Conservation (phyloP, 2,797 vertebrate species). For the Peromyscus aztecus region DNA sequence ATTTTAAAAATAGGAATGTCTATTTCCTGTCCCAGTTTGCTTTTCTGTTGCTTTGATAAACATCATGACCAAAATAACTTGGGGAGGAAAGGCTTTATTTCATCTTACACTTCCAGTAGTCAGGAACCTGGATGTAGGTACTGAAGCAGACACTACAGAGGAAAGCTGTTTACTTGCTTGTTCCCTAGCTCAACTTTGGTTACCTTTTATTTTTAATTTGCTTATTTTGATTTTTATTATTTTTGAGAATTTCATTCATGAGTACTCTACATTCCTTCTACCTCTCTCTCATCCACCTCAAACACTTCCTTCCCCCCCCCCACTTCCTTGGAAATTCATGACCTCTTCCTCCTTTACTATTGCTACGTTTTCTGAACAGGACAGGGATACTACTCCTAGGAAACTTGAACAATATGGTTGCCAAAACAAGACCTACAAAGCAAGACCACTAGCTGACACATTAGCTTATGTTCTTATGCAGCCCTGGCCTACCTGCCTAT, state of each 20-base stretch:
- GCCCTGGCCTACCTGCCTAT: accelerated
- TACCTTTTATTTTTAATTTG: neutral
- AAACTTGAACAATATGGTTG: no score
- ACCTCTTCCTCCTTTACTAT: neutral
- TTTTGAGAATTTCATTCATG: neutral
- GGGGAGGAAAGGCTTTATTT: neutral
- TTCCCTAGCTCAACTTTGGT: neutral
- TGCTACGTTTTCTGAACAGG: neutral
- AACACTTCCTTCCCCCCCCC: no score
- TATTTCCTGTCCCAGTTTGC: neutral
- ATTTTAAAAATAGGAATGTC: neutral
- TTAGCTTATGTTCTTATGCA: neutral
- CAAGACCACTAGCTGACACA: neutral
- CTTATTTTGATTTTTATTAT: neutral
- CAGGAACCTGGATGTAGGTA: neutral
- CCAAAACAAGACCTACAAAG: neutral
- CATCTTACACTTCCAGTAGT: neutral
- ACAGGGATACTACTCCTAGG: accelerated
- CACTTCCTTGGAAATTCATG: neutral
- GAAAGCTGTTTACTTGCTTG: neutral
- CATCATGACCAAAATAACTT: neutral
- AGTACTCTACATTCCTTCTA: neutral
- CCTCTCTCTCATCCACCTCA: neutral
- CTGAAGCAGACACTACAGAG: neutral
- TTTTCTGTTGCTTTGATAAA: neutral